Evolutionary conservation across 2,797 vertebrate species (phyloP).

Genomic region (Mionectes olivaceus): DNA sequence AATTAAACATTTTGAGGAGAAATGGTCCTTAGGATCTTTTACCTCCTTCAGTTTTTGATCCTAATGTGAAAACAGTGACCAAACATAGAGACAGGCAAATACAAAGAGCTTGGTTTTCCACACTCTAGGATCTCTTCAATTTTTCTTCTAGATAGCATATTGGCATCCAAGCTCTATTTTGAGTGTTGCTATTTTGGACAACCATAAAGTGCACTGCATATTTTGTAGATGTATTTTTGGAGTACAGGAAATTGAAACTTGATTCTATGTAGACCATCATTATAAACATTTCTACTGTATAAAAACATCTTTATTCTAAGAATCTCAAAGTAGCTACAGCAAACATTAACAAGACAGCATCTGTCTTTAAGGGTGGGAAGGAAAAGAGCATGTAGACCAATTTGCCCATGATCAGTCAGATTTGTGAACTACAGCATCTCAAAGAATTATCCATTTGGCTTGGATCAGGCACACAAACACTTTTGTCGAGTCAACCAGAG

Average conservation of each 20-base stretch:
- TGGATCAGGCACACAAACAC: not conserved
- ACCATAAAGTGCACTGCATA: conserved; percentile 16
- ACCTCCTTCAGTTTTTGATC: not conserved
- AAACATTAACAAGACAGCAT: not conserved
- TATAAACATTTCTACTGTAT: conserved; percentile 26
- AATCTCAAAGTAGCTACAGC: not conserved
- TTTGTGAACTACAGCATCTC: not conserved
- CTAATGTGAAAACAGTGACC: not conserved
- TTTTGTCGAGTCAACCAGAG: not conserved
- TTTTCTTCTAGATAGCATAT: conserved; percentile 47
- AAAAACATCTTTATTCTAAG: conserved; percentile 25
- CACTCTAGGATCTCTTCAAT: conserved; percentile 51
- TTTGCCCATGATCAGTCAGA: not conserved
- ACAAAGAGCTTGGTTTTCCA: not conserved
- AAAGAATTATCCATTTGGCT: not conserved
- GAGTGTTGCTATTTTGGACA: conserved; percentile 51
- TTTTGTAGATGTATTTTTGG: conserved; percentile 49
- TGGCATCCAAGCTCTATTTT: conserved; percentile 55
- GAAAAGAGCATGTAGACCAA: not conserved
- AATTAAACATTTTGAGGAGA: not conserved
- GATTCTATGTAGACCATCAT: conserved; percentile 8
- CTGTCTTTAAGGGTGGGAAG: not conserved
- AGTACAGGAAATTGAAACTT: conserved; percentile 47
- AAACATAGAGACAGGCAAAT: not conserved
- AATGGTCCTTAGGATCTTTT: not conserved